phyloP scores from a whole-genome alignment of 2,888 invertebrate species.

The Mythimna ferrago region DNA sequence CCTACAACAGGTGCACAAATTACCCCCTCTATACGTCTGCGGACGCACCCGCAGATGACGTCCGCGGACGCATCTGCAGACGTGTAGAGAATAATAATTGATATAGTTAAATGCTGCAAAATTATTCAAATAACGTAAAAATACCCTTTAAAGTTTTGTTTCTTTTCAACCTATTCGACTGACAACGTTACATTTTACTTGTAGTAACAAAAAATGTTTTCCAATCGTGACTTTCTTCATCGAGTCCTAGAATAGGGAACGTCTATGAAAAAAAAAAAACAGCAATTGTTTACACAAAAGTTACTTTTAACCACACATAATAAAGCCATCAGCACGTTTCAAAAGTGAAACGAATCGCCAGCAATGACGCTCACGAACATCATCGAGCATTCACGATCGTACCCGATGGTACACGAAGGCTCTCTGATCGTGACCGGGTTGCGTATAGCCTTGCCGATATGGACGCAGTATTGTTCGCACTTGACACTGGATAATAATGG shows the following conservation, averaged over 20 bases:
- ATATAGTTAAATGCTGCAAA: too few relatives aligned
- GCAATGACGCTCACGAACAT: constrained; percentile 53
- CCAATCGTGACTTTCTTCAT: neutral
- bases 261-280: too few relatives aligned
- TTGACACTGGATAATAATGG: constrained; percentile 44
- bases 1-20: too few relatives aligned
- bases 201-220: neutral
- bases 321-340: constrained; percentile 50
- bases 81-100: too few relatives aligned
- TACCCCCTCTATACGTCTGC: too few relatives aligned
- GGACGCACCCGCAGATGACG: too few relatives aligned
- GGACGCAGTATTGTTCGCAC: constrained; percentile 53
- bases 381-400: constrained; percentile 31
- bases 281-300: too few relatives aligned
- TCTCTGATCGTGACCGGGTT: constrained; percentile 56
- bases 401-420: constrained; percentile 45
- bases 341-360: constrained; percentile 65
- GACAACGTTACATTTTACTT: neutral
- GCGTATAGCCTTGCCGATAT: constrained; percentile 61
- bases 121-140: too few relatives aligned
- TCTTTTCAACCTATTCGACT: too few relatives aligned
- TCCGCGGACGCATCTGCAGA: too few relatives aligned
- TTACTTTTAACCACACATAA: constrained; percentile 34
- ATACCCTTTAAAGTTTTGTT: too few relatives aligned
- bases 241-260: neutral